Evolutionary conservation across 2,888 invertebrate genomes (phyloP).

Genomic region (Blastobasis lacticolella): DNA sequence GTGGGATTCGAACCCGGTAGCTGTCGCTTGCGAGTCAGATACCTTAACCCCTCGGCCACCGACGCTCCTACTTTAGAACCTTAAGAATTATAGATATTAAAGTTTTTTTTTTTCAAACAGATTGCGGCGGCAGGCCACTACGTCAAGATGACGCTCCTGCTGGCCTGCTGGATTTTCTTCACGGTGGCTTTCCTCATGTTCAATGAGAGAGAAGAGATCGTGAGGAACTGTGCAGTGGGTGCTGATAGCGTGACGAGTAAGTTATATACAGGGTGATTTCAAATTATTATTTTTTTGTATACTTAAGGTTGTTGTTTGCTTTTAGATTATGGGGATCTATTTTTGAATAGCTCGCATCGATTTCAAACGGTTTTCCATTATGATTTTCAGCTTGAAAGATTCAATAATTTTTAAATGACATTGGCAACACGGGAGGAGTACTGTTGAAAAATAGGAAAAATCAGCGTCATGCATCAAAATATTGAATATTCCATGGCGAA

Average conservation of each 20-base stretch:
- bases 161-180: constrained; percentile 79
- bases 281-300: too few species aligned
- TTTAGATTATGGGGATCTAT: not conserved
- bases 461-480: too few species aligned
- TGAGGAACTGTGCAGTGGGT: constrained; percentile 77
- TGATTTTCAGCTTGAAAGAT: not conserved
- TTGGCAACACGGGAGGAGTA: not conserved
- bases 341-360: not conserved
- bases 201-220: constrained; percentile 76
- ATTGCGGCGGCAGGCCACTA: constrained; percentile 38
- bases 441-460: too few species aligned
- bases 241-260: constrained; percentile 65
- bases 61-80: too few species aligned
- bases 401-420: not conserved
- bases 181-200: constrained; percentile 80
- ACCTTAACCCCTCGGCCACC: too few species aligned
- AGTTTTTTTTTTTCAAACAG: constrained; percentile 21
- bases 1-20: too few species aligned
- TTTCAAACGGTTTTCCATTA: not conserved
- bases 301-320: not conserved
- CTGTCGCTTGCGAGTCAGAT: too few species aligned
- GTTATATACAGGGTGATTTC: constrained; percentile 10
- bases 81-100: too few species aligned
- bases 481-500: too few species aligned
- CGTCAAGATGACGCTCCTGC: constrained; percentile 72